phyloP scores from a whole-genome alignment of 2,797 vertebrate genomes.

The Scolopax rusticola region DNA sequence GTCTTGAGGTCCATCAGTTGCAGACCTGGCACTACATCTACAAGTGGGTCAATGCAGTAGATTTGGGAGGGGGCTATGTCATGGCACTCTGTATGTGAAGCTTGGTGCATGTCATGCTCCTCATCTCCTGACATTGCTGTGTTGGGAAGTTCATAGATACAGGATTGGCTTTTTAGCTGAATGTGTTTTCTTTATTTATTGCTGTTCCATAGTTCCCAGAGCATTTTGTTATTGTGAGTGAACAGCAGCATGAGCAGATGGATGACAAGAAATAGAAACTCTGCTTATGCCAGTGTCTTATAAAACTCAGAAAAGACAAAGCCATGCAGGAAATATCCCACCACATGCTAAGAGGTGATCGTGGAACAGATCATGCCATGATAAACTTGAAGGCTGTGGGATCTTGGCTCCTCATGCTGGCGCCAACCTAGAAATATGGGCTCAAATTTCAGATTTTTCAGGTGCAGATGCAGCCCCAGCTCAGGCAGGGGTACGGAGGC shows the following conservation, averaged over 20 bases:
- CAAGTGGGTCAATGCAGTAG: neutral
- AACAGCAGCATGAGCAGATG: neutral
- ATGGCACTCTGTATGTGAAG: neutral
- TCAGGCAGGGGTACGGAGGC: neutral
- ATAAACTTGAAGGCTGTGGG: neutral
- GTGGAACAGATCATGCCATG: rapidly evolving
- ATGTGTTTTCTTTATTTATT: neutral
- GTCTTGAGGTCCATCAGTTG: neutral
- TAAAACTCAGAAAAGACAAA: neutral
- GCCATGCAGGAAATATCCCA: neutral
- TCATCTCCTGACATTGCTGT: neutral
- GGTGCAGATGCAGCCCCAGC: neutral
- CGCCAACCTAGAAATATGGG: neutral
- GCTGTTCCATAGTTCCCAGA: neutral
- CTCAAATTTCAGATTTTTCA: neutral
- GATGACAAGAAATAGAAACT: neutral
- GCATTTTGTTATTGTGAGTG: neutral
- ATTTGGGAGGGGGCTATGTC: neutral
- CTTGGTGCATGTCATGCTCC: neutral
- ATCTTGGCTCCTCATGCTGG: neutral
- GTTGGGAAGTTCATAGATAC: neutral
- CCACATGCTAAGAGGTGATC: neutral
- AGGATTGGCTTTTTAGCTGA: neutral
- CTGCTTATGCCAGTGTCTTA: neutral
- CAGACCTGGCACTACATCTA: neutral